These are phyloP conservation scores for Dermochelys coriacea DNA, from an alignment of 2,797 vertebrate genomes.

Conservation along the genomic window DNA sequence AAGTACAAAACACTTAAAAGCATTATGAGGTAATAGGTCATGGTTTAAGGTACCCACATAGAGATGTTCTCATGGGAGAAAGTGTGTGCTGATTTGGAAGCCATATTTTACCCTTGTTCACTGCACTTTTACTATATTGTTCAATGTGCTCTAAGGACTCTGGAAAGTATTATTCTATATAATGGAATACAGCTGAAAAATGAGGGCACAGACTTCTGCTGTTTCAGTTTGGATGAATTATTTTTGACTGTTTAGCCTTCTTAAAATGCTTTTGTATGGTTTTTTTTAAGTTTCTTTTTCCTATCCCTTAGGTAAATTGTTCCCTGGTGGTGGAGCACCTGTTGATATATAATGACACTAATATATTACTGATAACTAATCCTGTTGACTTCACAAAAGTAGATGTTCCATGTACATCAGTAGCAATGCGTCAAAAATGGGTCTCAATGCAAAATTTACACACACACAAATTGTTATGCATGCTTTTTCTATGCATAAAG, in stretches of 20 bases:
- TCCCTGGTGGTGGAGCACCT: rapidly evolving
- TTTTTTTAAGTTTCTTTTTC: not conserved
- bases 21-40: not conserved
- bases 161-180: not conserved
- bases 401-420: not conserved
- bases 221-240: not conserved
- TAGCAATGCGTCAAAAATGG: not conserved
- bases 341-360: not conserved
- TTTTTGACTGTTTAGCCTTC: rapidly evolving
- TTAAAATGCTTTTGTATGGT: not conserved
- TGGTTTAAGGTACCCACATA: slow-evolving; percentile 8
- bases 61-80: not conserved
- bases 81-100: not conserved
- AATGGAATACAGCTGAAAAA: not conserved
- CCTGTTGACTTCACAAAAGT: not conserved
- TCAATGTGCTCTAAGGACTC: not conserved
- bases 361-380: not conserved
- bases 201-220: not conserved
- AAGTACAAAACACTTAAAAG: slow-evolving; percentile 42
- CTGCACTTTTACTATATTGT: not conserved
- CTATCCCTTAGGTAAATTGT: not conserved
- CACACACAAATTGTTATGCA: rapidly evolving
- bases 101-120: not conserved
- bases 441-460: not conserved
- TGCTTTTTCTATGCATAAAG: not conserved